A percentile compares a stretch with the other conserved stretches of the same genome.
Conservation (phyloP, 2,888 invertebrate genomes). For the Phymatocera aterrima region DNA sequence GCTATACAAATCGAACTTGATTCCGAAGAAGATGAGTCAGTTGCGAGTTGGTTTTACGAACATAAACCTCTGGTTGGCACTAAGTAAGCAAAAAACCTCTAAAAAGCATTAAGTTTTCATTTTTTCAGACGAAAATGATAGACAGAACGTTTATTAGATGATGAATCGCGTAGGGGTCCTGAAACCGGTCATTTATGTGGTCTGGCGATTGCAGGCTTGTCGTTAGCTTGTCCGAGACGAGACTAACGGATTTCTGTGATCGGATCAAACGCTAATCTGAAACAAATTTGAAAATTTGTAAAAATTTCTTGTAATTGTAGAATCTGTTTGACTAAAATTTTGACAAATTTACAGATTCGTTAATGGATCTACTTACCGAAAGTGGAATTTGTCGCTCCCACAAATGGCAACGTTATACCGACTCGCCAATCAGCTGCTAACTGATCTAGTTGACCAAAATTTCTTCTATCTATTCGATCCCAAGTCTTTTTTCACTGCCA, state of each 20-base stretch:
- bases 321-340: background rate
- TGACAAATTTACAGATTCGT: conserved; percentile 80
- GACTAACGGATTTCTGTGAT: conserved; percentile 57
- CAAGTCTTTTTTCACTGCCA: conserved; percentile 99
- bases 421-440: conserved; percentile 96
- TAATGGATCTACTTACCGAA: conserved; percentile 97
- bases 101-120: no score
- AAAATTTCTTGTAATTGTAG: conserved; percentile 12
- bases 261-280: conserved; percentile 66
- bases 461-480: conserved; percentile 99
- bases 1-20: conserved; percentile 99
- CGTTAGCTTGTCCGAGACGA: conserved; percentile 64
- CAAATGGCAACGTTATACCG: conserved; percentile 99
- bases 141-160: conserved; percentile 56
- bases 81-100: conserved; percentile 78
- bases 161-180: conserved; percentile 75
- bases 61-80: conserved; percentile 96
- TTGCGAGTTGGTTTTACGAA: conserved; percentile 99
- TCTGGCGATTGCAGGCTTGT: conserved; percentile 63
- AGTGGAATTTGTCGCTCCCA: conserved; percentile 96
- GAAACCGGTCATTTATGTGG: conserved; percentile 71
- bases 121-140: background rate
- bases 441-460: conserved; percentile 98
- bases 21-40: conserved; percentile 92
- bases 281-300: background rate